Base-by-base conservation (phyloP, 2,888 invertebrate species). In the Athetis lepigone region DNA sequence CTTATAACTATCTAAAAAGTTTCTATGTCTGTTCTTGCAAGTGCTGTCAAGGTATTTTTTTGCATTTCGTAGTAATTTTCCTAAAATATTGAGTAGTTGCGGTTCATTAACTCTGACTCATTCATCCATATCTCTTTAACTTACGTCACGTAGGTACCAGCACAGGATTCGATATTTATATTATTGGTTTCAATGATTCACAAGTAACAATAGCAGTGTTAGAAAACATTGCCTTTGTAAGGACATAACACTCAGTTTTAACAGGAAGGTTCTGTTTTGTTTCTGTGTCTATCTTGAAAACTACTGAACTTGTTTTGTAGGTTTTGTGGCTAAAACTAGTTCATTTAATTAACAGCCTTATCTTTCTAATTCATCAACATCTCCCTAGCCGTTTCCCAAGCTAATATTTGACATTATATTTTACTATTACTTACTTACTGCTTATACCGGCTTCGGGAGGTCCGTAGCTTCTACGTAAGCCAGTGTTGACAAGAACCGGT, bases 61-160 rank as follows among this genome's bases (percentile, higher is more conserved):
- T n/a, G n/a, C n/a, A n/a, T n/a, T 37, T 25, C 11, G 4, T 18
- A 13, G 9, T 36, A 39, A 13, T 46, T 61, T 71, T 23, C 21
- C 8, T 23, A 59, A 47, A 45, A 58, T 21, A 13, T 23, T 49
- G 11, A 9, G 27, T 27, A 27, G 45, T 33, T 40, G 16, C 27
- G 59, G 58, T 74, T 46, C 39, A 61, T 55, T 60, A 13, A 6
- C 0, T 51, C 74, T 78, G 80, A 80, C 5, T 80, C 80, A 80
- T 56, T 70, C 57, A 23, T 37, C 51, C 70, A 25, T 80, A 69
- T 69, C 70, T 77, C 49, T 69, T 27, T 9, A n/a, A 21, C 51
- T 62, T 60, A 67, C 76, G 80, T 79, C 79, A 79, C 43, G 46
- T 8, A 4, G 46, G 37, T 49, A 63, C 55, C 58, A 54, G 16